Conservation (phyloP, 1,140 invertebrate species). For the Elymnias hypermnestra region DNA sequence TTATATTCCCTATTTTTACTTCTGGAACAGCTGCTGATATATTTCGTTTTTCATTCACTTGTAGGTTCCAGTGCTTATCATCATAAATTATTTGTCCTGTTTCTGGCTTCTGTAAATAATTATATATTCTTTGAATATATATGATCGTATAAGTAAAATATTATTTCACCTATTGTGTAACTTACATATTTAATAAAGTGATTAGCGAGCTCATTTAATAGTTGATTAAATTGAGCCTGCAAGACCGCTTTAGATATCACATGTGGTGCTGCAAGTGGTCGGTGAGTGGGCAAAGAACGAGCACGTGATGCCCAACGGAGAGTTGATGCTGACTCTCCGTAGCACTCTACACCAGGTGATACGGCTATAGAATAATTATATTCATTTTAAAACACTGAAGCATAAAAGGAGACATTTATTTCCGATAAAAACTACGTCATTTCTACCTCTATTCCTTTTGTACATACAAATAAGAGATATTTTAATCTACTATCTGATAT, state of each 20-base stretch:
- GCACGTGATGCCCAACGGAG: constrained; percentile 82
- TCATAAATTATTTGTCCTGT: constrained; percentile 43
- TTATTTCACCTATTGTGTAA: too few relatives aligned
- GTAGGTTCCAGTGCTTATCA: constrained; percentile 43
- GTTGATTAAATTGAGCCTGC: constrained; percentile 56
- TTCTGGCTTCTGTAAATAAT: constrained; percentile 43
- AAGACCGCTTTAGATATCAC: constrained; percentile 70
- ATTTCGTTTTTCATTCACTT: constrained; percentile 11
- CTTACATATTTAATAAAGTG: constrained; percentile 55
- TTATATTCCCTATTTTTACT: constrained; percentile 55
- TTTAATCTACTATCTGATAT: too few relatives aligned
- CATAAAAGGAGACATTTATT: too few relatives aligned
- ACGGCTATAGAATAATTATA: constrained; percentile 80
- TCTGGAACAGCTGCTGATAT: constrained; percentile 16
- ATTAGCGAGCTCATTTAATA: constrained; percentile 39
- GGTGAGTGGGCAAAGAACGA: constrained; percentile 78
- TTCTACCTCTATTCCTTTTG: too few relatives aligned
- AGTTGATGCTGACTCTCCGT: constrained; percentile 84
- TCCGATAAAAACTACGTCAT: too few relatives aligned
- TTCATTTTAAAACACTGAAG: too few relatives aligned
- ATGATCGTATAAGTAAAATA: too few relatives aligned
- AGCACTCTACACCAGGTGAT: constrained; percentile 81
- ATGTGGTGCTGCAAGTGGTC: constrained; percentile 77
- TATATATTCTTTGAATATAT: neutral
- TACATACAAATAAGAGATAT: too few relatives aligned